phyloP scores from a whole-genome alignment of 1,140 invertebrate species.

The Sinella curviseta region DNA sequence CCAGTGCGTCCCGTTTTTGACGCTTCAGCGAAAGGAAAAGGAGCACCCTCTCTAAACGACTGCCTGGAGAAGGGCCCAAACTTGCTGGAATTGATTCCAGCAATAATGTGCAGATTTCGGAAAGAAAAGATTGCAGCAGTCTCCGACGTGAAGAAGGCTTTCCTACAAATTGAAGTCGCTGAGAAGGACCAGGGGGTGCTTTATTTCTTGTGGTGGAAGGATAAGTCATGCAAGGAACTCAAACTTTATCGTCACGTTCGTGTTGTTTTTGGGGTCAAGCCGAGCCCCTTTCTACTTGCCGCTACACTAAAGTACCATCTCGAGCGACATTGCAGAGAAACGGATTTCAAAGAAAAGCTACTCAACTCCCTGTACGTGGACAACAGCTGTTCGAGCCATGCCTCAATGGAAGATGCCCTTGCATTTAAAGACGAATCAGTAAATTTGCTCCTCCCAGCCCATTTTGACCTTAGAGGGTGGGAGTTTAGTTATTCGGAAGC shows the following conservation, averaged over 20 bases:
- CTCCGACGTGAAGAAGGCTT: neutral
- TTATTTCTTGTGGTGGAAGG: neutral
- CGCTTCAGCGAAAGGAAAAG: slow-evolving; percentile 45
- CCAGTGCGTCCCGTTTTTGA: slow-evolving; percentile 49
- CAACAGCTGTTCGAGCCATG: neutral
- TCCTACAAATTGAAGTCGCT: neutral
- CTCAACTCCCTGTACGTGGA: neutral
- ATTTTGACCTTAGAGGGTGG: neutral
- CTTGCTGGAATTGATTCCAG: slow-evolving; percentile 54
- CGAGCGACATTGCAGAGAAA: neutral
- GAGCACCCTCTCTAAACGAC: slow-evolving; percentile 52
- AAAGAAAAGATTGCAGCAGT: slow-evolving; percentile 50
- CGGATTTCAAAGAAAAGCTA: neutral
- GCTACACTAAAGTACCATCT: neutral
- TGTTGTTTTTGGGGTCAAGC: neutral
- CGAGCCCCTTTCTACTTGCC: neutral
- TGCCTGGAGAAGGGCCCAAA: slow-evolving; percentile 54
- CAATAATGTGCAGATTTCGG: slow-evolving; percentile 53
- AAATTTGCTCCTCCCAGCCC: neutral
- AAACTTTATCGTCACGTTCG: neutral
- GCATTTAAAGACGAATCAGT: neutral
- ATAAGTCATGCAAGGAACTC: neutral
- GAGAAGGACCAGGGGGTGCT: neutral
- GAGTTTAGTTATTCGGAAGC: neutral
- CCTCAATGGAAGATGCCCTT: neutral